phyloP scores from a whole-genome alignment of 2,113 vertebrate genomes.

The Grammomys dolichurus region DNA sequence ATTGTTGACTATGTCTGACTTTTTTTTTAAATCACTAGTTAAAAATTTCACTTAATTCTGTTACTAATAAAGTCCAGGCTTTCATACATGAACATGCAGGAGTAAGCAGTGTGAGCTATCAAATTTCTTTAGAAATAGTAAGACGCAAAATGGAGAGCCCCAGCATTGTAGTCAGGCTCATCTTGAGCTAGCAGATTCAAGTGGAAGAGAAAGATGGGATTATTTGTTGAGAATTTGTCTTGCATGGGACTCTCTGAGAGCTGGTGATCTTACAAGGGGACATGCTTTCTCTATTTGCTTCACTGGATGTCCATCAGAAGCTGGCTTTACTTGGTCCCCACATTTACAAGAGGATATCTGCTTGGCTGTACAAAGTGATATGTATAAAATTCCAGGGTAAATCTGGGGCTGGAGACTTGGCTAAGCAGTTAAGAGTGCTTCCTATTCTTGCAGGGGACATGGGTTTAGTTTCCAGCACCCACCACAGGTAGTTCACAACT shows the following conservation, averaged over 20 bases:
- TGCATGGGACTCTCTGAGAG: background rate
- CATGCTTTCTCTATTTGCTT: background rate
- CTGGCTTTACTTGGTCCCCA: conserved; percentile 6
- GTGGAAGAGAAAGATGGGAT: background rate
- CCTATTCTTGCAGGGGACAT: background rate
- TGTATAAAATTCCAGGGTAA: conserved; percentile 5
- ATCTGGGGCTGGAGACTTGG: background rate
- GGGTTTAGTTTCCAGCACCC: background rate
- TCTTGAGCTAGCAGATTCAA: background rate
- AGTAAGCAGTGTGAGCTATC: background rate
- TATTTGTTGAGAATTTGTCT: background rate
- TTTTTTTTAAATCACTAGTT: background rate
- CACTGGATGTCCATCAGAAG: background rate
- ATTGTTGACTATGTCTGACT: background rate
- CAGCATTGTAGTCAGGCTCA: background rate
- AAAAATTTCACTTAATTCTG: background rate
- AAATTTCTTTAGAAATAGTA: background rate
- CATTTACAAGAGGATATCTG: background rate
- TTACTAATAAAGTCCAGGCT: background rate
- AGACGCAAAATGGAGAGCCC: background rate
- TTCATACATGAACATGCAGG: background rate
- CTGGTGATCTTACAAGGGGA: background rate
- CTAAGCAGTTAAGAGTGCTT: too few species aligned
- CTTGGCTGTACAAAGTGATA: background rate
- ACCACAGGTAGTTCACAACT: background rate